These are phyloP conservation scores for Melanotaenia maccullochi DNA, from an alignment of 2,797 vertebrate genomes.

Conservation along the genomic window DNA sequence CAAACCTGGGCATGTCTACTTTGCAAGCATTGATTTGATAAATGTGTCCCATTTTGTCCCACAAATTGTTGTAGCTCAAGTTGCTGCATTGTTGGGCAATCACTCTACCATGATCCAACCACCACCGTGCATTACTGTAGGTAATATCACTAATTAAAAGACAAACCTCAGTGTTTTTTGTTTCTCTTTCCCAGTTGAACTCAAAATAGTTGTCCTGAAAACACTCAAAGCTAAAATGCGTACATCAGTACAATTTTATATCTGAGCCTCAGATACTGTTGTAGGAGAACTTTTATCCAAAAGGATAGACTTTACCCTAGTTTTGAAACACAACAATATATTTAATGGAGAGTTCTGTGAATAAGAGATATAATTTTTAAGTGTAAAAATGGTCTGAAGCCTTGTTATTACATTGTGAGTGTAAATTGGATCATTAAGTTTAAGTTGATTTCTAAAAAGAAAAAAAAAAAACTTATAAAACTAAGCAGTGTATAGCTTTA, in stretches of 20 bases:
- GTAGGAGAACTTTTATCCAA: too few species aligned
- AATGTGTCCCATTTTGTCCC: neutral
- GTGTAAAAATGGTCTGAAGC: neutral
- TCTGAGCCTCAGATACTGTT: too few species aligned
- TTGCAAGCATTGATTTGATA: neutral
- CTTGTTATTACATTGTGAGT: neutral
- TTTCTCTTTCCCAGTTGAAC: neutral
- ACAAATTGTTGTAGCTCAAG: too few species aligned
- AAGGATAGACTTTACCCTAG: neutral
- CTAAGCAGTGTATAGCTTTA: neutral
- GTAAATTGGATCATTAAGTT: neutral
- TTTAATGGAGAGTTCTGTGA: neutral
- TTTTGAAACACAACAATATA: neutral
- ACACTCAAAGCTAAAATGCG: neutral
- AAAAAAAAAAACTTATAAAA: neutral
- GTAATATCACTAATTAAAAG: neutral
- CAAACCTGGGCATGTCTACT: neutral
- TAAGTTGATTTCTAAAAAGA: neutral
- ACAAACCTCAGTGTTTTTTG: neutral
- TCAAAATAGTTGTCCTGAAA: neutral
- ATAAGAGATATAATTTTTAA: neutral
- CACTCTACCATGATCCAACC: neutral
- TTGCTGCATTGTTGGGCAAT: too few species aligned
- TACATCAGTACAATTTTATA: neutral
- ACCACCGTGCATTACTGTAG: neutral